Evolutionary conservation across 2,113 vertebrate genomes (phyloP).

Genomic region (Eleginops maclovinus): DNA sequence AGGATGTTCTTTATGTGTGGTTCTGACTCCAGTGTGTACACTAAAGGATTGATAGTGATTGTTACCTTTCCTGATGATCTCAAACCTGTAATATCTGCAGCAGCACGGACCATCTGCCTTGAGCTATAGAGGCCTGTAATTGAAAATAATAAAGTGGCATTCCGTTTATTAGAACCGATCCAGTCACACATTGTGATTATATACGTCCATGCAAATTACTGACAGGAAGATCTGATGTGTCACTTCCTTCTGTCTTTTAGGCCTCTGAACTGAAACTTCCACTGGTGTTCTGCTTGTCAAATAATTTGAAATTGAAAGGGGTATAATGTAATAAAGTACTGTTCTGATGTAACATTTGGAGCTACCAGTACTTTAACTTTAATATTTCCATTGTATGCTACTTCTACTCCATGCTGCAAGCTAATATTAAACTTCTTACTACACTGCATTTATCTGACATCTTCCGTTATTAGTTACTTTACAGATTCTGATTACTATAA

Average conservation of each 20-base stretch:
- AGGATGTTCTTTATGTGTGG: too few relatives aligned
- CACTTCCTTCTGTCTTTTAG: neutral
- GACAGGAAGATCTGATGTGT: neutral
- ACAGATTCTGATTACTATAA: too few relatives aligned
- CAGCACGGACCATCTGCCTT: neutral
- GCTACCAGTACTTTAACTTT: too few relatives aligned
- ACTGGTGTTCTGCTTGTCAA: neutral
- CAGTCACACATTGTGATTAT: neutral
- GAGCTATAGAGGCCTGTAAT: neutral
- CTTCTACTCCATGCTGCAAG: too few relatives aligned
- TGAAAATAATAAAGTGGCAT: conserved; percentile 10
- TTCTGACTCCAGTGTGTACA: neutral
- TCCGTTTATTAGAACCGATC: neutral
- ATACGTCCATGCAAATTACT: neutral
- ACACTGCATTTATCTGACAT: too few relatives aligned
- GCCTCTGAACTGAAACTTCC: neutral
- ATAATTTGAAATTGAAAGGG: too few relatives aligned
- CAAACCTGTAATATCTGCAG: neutral
- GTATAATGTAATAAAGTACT: too few relatives aligned
- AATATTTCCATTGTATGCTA: too few relatives aligned
- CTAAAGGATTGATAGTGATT: neutral
- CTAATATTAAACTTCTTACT: too few relatives aligned
- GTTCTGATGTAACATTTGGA: too few relatives aligned
- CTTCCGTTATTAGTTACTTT: too few relatives aligned
- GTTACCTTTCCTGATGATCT: neutral